A percentile compares a stretch with the other conserved stretches of the same genome.
Evolutionary conservation across 2,113 vertebrate species (phyloP).

Genomic region (Xenopus laevis): DNA sequence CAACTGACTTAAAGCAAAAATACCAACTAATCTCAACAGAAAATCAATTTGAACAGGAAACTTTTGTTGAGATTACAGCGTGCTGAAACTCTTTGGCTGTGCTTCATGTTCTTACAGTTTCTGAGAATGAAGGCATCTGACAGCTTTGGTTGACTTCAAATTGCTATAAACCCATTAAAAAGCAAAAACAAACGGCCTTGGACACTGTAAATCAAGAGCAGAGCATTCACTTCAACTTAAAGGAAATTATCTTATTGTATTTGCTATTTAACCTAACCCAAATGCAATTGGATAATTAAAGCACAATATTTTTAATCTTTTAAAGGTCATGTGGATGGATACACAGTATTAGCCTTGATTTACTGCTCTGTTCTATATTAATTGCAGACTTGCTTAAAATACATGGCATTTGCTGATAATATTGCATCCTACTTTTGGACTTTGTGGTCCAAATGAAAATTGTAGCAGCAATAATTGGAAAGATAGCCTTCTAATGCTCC

Average conservation of each 20-base stretch:
- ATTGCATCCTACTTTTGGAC: too few species aligned
- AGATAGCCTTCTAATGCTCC: too few species aligned
- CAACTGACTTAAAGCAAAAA: constrained; percentile 38
- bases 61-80: constrained; percentile 42
- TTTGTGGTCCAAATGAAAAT: too few species aligned
- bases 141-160: constrained; percentile 41
- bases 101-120: constrained; percentile 44
- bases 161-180: constrained; percentile 44
- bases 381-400: too few species aligned
- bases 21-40: constrained; percentile 39
- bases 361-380: neutral
- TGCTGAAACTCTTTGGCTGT: constrained; percentile 37
- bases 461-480: too few species aligned
- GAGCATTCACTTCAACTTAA: constrained; percentile 23
- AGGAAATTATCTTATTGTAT: constrained; percentile 34
- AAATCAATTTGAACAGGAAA: constrained; percentile 45
- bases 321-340: constrained; percentile 14
- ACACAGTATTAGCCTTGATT: neutral
- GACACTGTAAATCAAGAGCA: constrained; percentile 29
- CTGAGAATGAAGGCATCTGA: constrained; percentile 39
- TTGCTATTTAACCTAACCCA: constrained; percentile 26
- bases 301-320: constrained; percentile 28
- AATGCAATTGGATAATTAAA: constrained; percentile 3
- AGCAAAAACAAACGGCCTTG: constrained; percentile 40
- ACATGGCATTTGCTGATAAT: too few species aligned